Conservation (phyloP, 2,888 invertebrate genomes). For the Zootermopsis nevadensis region DNA sequence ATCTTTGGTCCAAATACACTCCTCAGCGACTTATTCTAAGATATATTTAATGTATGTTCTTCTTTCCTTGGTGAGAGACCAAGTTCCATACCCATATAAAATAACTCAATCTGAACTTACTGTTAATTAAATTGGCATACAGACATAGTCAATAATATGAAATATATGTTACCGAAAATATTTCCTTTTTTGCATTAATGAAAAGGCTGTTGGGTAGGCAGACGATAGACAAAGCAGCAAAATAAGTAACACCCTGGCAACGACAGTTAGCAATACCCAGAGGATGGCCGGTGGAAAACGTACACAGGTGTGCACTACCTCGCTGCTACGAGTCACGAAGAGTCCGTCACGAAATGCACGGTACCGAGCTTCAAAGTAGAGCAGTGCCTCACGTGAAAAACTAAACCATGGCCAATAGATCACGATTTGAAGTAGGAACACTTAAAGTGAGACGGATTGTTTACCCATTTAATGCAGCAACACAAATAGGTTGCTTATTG, state of each 20-base stretch:
- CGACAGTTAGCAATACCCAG: not conserved
- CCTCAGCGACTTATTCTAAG: too few relatives aligned
- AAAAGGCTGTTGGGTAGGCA: too few relatives aligned
- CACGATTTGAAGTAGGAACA: conserved; percentile 7
- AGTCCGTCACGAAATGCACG: not conserved
- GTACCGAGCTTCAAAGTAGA: not conserved
- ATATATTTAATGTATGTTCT: too few relatives aligned
- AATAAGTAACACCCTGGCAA: not conserved
- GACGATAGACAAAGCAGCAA: not conserved
- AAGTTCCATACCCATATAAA: too few relatives aligned
- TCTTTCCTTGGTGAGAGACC: too few relatives aligned
- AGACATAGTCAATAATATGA: too few relatives aligned
- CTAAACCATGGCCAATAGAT: conserved; percentile 30
- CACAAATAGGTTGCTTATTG: too few relatives aligned
- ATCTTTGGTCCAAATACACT: too few relatives aligned
- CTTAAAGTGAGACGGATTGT: not conserved
- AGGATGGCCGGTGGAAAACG: not conserved
- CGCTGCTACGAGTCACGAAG: not conserved
- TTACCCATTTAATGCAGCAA: not conserved
- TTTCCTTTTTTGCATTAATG: too few relatives aligned
- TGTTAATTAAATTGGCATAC: too few relatives aligned
- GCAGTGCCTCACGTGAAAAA: conserved; percentile 17
- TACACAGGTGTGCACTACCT: not conserved
- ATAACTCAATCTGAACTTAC: too few relatives aligned
- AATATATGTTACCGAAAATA: too few relatives aligned